phyloP scores from a whole-genome alignment of 2,797 vertebrate genomes.

The Pogonophryne albipinna region DNA sequence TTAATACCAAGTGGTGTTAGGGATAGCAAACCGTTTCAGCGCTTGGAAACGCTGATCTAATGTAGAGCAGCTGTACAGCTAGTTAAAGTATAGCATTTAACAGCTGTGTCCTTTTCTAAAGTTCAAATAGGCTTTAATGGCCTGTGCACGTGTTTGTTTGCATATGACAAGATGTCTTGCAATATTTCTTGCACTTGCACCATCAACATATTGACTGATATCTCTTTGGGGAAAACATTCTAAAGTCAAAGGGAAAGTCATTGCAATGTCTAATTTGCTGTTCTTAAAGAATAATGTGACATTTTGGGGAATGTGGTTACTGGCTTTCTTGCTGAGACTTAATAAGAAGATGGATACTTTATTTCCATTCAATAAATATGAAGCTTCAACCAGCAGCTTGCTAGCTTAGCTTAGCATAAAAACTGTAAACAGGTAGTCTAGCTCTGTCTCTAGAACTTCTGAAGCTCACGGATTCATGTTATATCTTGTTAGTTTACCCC shows the following conservation, averaged over 20 bases:
- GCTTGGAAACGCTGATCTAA: conserved; percentile 22
- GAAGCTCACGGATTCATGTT: not conserved
- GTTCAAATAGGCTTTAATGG: conserved; percentile 28
- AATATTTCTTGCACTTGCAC: conserved; percentile 63
- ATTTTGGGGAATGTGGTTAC: conserved; percentile 1
- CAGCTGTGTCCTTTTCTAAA: conserved; percentile 8
- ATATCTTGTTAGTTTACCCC: too few relatives aligned
- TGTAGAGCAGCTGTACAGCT: conserved; percentile 10
- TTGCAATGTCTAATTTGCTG: not conserved
- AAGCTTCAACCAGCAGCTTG: not conserved
- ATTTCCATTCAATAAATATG: not conserved
- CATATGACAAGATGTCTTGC: conserved; percentile 18
- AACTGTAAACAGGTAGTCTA: too few relatives aligned
- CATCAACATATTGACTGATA: conserved; percentile 34
- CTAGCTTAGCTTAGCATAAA: too few relatives aligned
- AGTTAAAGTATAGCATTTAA: conserved; percentile 18
- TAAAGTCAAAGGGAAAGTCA: conserved; percentile 42
- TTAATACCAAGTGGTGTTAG: conserved; percentile 16
- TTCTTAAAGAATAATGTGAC: not conserved
- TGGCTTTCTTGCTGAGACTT: not conserved
- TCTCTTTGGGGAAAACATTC: conserved; percentile 66
- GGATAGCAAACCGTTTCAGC: conserved; percentile 5
- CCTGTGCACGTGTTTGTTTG: conserved; percentile 30
- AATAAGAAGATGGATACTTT: not conserved
- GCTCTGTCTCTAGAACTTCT: too few relatives aligned